Conservation (phyloP, 2,113 vertebrate genomes). For the Mastomys natalensis region DNA sequence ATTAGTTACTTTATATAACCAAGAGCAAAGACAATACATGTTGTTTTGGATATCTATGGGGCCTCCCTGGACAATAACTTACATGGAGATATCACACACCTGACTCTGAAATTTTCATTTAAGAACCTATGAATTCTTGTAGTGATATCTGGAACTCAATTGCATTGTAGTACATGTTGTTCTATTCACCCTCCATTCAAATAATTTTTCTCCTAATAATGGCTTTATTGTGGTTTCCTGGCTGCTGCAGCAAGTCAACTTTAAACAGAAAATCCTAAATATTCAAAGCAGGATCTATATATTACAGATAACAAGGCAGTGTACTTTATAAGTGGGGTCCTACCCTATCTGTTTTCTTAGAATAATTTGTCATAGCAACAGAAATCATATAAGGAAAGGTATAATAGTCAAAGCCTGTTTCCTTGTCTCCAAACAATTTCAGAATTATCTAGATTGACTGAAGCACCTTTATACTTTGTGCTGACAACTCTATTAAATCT, state of each 20-base stretch:
- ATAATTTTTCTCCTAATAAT: too few species aligned
- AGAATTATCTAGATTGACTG: not conserved
- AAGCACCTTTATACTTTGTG: not conserved
- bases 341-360: not conserved
- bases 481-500: not conserved
- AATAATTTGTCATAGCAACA: not conserved
- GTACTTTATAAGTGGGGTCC: not conserved
- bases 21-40: not conserved
- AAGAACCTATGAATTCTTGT: not conserved
- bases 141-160: not conserved
- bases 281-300: not conserved
- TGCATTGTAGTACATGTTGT: too few species aligned
- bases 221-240: too few species aligned
- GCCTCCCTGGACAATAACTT: not conserved
- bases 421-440: not conserved
- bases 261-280: not conserved
- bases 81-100: not conserved
- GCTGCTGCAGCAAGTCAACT: not conserved
- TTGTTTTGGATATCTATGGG: not conserved
- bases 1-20: not conserved
- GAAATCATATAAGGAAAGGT: not conserved
- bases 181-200: too few species aligned
- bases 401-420: not conserved
- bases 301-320: not conserved
- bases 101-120: not conserved